A percentile compares a stretch with the other conserved stretches of the same genome.
Evolutionary conservation across 2,888 invertebrate species (phyloP).

Genomic region (Latrodectus hesperus): DNA sequence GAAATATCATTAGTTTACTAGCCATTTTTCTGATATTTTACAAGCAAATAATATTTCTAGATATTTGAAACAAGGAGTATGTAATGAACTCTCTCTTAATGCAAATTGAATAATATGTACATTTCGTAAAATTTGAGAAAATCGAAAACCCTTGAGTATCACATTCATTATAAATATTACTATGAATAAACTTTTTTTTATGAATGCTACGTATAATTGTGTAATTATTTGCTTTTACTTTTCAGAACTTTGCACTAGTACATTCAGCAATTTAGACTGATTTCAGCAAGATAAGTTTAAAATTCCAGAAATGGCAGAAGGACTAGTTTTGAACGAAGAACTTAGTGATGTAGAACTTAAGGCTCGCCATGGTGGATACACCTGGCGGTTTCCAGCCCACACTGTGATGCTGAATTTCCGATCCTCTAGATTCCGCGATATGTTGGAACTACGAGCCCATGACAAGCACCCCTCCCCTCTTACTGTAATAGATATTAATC

Average conservation of each 20-base stretch:
- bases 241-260: not conserved
- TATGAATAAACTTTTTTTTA: too few species aligned
- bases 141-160: too few species aligned
- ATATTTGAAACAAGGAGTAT: too few species aligned
- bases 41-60: too few species aligned
- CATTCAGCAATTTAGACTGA: not conserved
- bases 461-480: not conserved
- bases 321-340: slow-evolving; percentile 21
- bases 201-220: too few species aligned
- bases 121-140: too few species aligned
- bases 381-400: slow-evolving; percentile 48
- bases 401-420: slow-evolving; percentile 18
- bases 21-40: too few species aligned
- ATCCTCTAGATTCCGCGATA: slow-evolving; percentile 17
- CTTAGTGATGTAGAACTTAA: slow-evolving; percentile 43
- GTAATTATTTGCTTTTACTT: not conserved
- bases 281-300: not conserved
- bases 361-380: slow-evolving; percentile 24
- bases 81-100: too few species aligned
- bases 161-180: too few species aligned
- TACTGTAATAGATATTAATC: slow-evolving; percentile 21
- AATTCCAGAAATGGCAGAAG: slow-evolving; percentile 8
- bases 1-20: too few species aligned
- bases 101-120: too few species aligned
- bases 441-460: slow-evolving; percentile 25